Evolutionary conservation across 2,113 vertebrate species (phyloP).

Genomic region (Nothoprocta pentlandii): DNA sequence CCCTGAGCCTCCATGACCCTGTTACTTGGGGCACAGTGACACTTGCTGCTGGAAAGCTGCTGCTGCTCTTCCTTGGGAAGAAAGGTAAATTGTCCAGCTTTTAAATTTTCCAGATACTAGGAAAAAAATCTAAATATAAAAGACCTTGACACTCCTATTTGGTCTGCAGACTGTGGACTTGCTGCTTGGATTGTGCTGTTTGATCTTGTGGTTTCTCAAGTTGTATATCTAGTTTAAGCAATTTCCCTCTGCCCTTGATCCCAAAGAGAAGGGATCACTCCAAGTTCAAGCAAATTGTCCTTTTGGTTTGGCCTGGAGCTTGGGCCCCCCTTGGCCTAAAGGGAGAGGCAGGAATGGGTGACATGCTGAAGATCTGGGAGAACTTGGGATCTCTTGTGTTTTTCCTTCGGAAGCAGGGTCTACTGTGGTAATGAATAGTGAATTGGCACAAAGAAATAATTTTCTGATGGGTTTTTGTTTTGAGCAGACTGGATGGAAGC

Average conservation of each 20-base stretch:
- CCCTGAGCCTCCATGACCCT: not conserved
- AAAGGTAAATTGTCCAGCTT: not conserved
- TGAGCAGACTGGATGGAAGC: not conserved
- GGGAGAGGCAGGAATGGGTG: not conserved
- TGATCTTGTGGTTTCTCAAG: not conserved
- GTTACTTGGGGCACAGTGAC: rapidly evolving
- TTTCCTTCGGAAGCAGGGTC: not conserved
- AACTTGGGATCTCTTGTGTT: rapidly evolving
- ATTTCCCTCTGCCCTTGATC: not conserved
- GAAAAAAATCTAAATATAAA: not conserved
- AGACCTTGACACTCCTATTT: not conserved
- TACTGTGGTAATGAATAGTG: rapidly evolving
- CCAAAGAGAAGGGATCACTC: not conserved
- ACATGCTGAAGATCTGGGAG: not conserved
- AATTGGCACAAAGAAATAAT: not conserved
- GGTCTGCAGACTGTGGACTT: not conserved
- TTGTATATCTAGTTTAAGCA: not conserved
- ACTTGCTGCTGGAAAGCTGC: not conserved
- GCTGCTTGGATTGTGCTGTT: not conserved
- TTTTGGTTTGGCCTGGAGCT: not conserved
- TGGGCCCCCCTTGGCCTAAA: rapidly evolving
- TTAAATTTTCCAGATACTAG: not conserved
- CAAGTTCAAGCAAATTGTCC: not conserved
- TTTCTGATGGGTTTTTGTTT: not conserved
- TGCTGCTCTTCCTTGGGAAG: not conserved